Evolutionary conservation across 2,888 invertebrate genomes (phyloP).

Genomic region (Dolichopus griseipennis): DNA sequence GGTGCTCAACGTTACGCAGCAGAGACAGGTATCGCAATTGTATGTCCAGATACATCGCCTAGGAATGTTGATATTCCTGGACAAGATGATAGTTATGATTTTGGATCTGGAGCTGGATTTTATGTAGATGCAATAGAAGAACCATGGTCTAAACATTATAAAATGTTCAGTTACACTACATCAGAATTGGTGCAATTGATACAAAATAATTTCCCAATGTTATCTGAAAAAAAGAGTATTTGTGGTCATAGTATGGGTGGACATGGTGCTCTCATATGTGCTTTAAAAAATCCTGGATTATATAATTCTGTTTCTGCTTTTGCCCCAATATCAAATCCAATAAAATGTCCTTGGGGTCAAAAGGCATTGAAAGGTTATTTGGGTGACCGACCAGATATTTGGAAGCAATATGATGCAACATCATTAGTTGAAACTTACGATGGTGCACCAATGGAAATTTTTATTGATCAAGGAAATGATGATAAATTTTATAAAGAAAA

Average conservation of each 20-base stretch:
- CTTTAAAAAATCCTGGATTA: conserved; percentile 80
- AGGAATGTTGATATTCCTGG: conserved; percentile 81
- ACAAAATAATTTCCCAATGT: conserved; percentile 61
- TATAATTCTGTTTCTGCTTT: conserved; percentile 89
- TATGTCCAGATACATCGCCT: conserved; percentile 95
- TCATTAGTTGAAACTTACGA: conserved; percentile 70
- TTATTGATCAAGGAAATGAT: conserved; percentile 80
- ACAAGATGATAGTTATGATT: conserved; percentile 87
- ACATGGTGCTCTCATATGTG: conserved; percentile 87
- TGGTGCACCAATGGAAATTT: conserved; percentile 71
- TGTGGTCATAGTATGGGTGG: conserved; percentile 97
- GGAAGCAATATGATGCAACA: conserved; percentile 85
- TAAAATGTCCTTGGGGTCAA: conserved; percentile 74
- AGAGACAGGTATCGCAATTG: conserved; percentile 73
- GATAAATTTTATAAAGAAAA: conserved; percentile 70
- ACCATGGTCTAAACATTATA: conserved; percentile 89
- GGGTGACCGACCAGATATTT: conserved; percentile 55
- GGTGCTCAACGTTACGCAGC: conserved; percentile 90
- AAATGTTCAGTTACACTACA: conserved; percentile 93
- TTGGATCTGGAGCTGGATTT: conserved; percentile 92
- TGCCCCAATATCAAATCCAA: conserved; percentile 89
- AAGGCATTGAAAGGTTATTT: conserved; percentile 78
- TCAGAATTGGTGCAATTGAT: conserved; percentile 71
- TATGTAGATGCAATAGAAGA: conserved; percentile 85
- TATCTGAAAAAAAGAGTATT: conserved; percentile 57